Percentiles rank a stretch among this genome's conserved stretches.
Evolutionary conservation across 2,113 vertebrate species (phyloP).

Genomic region (Triplophysa dalaica): DNA sequence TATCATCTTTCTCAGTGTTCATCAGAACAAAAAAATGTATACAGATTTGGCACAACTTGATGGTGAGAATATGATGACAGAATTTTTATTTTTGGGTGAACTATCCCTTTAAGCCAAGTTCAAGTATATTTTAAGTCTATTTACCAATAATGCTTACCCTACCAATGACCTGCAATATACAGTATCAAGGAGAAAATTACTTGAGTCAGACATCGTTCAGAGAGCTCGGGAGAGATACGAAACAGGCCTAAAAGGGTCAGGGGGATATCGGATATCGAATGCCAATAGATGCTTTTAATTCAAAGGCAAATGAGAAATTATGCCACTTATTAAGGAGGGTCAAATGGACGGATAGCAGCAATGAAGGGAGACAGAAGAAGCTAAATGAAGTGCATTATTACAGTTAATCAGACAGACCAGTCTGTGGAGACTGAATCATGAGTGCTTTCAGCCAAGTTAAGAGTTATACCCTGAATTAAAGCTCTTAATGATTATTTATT

Average conservation of each 20-base stretch:
- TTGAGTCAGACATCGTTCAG: no score
- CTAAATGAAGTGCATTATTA: not conserved
- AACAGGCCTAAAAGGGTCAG: not conserved
- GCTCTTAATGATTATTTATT: conserved; percentile 34
- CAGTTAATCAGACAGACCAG: conserved; percentile 3
- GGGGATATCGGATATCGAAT: not conserved
- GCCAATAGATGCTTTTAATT: not conserved
- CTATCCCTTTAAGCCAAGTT: no score
- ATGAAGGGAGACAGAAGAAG: not conserved
- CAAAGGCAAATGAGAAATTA: conserved; percentile 18
- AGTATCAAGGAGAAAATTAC: no score
- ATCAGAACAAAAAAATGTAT: no score
- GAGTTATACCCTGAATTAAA: conserved; percentile 34
- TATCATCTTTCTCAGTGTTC: no score
- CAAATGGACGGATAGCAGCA: not conserved
- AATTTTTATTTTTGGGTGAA: no score
- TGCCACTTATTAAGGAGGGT: not conserved
- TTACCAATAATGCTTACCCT: no score
- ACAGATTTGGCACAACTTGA: no score
- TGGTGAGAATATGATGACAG: no score
- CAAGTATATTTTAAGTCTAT: no score
- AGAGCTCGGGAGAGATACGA: no score
- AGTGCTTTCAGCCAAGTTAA: conserved; percentile 27
- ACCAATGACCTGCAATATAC: no score
- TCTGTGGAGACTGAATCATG: conserved; percentile 16